Conservation (phyloP, 2,113 vertebrate genomes). For the Aldabrachelys gigantea region DNA sequence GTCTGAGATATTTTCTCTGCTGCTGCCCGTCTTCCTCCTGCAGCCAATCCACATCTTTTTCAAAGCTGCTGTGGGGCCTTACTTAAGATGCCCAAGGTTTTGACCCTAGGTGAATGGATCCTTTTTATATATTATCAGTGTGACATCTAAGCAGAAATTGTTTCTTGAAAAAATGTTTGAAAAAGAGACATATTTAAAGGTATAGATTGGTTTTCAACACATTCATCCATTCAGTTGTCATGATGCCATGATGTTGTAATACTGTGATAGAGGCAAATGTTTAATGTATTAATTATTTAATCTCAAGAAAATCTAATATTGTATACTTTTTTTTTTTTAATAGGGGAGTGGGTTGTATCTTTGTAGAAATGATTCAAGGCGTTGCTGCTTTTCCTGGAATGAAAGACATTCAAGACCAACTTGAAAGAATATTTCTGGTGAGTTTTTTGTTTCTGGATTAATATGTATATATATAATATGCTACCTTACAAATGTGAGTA, state of each 20-base stretch:
- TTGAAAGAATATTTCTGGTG: constrained; percentile 98
- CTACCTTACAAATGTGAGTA: neutral
- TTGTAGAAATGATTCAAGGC: constrained; percentile 98
- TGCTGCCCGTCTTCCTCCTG: neutral
- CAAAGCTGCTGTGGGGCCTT: neutral
- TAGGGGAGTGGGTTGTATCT: constrained; percentile 98
- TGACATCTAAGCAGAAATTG: neutral
- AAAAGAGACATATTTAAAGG: neutral
- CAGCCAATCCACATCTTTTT: neutral
- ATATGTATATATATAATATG: neutral
- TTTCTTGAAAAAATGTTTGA: neutral
- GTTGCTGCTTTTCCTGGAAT: constrained; percentile 98
- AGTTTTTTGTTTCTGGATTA: constrained; percentile 67
- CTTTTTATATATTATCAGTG: neutral
- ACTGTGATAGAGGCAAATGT: neutral
- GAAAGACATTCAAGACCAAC: constrained; percentile 99
- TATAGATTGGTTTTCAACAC: neutral
- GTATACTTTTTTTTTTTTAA: constrained; percentile 7
- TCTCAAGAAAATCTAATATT: neutral
- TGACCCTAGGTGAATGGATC: neutral
- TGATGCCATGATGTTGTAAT: rapidly evolving
- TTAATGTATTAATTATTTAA: neutral
- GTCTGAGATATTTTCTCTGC: neutral
- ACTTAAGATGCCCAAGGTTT: neutral
- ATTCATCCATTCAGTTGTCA: neutral